Conservation (phyloP, 1,140 invertebrate genomes). For the Drosophila erecta region DNA sequence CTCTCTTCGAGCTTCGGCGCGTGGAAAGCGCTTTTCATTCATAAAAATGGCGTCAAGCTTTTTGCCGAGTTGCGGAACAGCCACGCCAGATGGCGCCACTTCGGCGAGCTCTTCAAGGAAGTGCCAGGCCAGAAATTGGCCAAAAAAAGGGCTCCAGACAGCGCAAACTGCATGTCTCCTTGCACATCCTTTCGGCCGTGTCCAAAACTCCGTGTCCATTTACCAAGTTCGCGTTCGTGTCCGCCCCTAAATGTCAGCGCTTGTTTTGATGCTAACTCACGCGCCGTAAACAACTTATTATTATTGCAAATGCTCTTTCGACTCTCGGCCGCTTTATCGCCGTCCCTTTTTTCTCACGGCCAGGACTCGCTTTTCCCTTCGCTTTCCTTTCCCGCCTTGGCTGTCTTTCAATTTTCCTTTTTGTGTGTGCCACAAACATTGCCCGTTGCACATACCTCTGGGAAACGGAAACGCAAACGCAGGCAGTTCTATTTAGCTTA, state of each 20-base stretch:
- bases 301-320: slow-evolving; percentile 68
- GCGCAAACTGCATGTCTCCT: slow-evolving; percentile 38
- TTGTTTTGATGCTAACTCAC: slow-evolving; percentile 82
- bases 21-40: slow-evolving; percentile 72
- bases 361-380: not conserved
- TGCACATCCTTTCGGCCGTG: slow-evolving; percentile 46
- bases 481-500: slow-evolving; percentile 66
- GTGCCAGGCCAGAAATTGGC: slow-evolving; percentile 21
- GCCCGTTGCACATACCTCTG: slow-evolving; percentile 28
- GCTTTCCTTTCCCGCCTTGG: slow-evolving; percentile 47
- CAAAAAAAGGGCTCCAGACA: slow-evolving; percentile 7
- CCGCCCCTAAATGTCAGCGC: slow-evolving; percentile 81
- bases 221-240: slow-evolving; percentile 55
- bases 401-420: slow-evolving; percentile 65
- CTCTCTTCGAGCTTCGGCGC: slow-evolving; percentile 43
- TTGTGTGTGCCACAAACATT: slow-evolving; percentile 59
- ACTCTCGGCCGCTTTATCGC: slow-evolving; percentile 38
- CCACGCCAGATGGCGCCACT: slow-evolving; percentile 69
- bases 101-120: slow-evolving; percentile 39
- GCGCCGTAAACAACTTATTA: slow-evolving; percentile 82
- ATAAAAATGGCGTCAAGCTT: slow-evolving; percentile 80
- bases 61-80: slow-evolving; percentile 64
- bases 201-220: slow-evolving; percentile 47
- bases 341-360: slow-evolving; percentile 14
- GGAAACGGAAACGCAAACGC: slow-evolving; percentile 73